A percentile compares a stretch with the other conserved stretches of the same genome.
phyloP scores from a whole-genome alignment of 1,140 invertebrate species.

The Eueides isabella region DNA sequence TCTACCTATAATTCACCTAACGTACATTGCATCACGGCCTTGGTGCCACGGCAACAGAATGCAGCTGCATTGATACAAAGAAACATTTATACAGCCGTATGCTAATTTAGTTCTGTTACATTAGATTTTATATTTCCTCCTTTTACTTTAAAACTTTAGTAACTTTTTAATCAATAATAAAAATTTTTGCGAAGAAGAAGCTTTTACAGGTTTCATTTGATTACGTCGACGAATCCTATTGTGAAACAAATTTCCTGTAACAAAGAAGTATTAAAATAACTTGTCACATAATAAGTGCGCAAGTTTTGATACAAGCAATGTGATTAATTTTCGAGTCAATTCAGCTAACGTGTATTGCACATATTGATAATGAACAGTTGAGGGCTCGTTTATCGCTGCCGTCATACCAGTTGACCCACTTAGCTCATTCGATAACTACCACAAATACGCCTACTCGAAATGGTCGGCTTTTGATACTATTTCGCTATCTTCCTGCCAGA shows the following conservation, averaged over 20 bases:
- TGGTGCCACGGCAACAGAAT: conserved; percentile 66
- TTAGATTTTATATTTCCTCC: neutral
- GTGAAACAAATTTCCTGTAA: neutral
- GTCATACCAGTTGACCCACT: conserved; percentile 78
- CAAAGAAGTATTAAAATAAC: neutral
- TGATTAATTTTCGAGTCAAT: conserved; percentile 15
- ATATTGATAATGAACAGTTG: conserved; percentile 74
- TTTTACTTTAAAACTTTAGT: neutral
- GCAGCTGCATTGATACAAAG: conserved; percentile 57
- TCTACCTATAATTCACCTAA: conserved; percentile 60
- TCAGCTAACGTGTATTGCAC: conserved; percentile 49
- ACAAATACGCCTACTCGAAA: conserved; percentile 65
- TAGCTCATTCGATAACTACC: conserved; percentile 67
- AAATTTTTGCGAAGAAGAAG: neutral
- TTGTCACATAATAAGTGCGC: neutral
- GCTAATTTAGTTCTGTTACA: conserved; percentile 2
- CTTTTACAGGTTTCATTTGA: neutral
- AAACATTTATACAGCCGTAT: conserved; percentile 11
- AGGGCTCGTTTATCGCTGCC: conserved; percentile 75
- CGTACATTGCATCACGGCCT: conserved; percentile 71
- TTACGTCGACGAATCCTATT: neutral
- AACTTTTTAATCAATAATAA: neutral
- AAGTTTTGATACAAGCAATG: neutral
- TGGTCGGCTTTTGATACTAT: conserved; percentile 7
- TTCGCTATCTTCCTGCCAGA: conserved; percentile 32